Evolutionary conservation across 2,888 invertebrate species (phyloP), one percentile per base, ranked within the genome.

Genomic region (Thymelicus acteon): DNA sequence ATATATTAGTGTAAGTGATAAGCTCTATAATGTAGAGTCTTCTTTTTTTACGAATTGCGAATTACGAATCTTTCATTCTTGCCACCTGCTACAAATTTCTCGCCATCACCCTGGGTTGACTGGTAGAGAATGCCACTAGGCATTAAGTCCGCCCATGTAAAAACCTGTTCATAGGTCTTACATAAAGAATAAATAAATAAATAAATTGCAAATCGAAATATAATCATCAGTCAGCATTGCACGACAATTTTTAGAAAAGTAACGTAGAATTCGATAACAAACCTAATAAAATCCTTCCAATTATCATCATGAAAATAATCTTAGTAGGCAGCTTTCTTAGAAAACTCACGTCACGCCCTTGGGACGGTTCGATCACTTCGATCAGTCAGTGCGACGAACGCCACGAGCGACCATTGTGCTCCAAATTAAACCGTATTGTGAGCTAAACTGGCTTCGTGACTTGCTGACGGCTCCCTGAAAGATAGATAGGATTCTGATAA

Each of bases 351-450:
- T 75, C 73, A 77, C 84, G 83, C 87, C 70, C 72, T 80, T 81
- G 89, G 86, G 85, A 77, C 72, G 75, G 79, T 76, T 90, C 91
- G 82, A 92, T 91, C 91, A 88, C 79, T 76, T 90, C 91, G 82
- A 92, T 91, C 91, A 88, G 85, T 84, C 82, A 76, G 72, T 67
- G 3, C 70, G 13, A 15, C 48, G 39, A 40, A 49, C 58, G 63
- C 57, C 57, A 52, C 62, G 62, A 52, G 44, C 19, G 8, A 40
- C 63, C 47, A 70, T 70, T 64, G 70, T 70, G 70, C 6, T 15
- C 60, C 60, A 31, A 70, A 70, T 70, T 70, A 64, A 70, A 70
- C 63, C 63, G 57, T 63, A 63, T 69, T 69, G 58, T 37, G 4
- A 39, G 10, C 52, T 31, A 37, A 60, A 63, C 63, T 39, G 63